Evolutionary conservation across 2,888 invertebrate genomes (phyloP), one percentile per base, ranked within the genome.

Genomic region (Rhaphigaster nebulosa): DNA sequence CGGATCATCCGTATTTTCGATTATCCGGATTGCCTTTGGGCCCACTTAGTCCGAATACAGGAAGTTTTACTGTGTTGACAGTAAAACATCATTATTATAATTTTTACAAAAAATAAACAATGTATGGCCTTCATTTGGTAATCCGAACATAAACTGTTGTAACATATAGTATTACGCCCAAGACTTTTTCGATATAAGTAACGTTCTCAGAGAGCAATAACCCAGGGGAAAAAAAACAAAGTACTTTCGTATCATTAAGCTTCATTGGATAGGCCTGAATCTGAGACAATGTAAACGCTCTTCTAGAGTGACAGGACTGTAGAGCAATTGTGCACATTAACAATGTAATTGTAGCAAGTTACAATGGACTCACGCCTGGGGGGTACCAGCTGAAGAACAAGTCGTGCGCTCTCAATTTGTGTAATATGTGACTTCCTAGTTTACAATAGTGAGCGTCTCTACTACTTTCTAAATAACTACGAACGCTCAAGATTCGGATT

Each of bases 321-420:
- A 38, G 23, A 38, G 38, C 70, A 76, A 76, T 76, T 76, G 70
- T 76, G 6, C 20, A 8, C 38, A 76, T 76, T 76, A 76, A 38
- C 70, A 76, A 76, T 38, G 70, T 76, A 76, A 76, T 76, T 38
- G 70, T 34, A 38, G 20, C 70, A 8, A 76, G 6, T 76, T 76
- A 76, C 70, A 76, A 76, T 38, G 70, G 34, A 56, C 8, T 5
- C 54, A 54, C 5, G 56, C 13, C 20, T 1, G 6, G 70, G 65
- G 6, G 70, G 65, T 18, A 65, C 15, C 29, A 15, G n/a, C 29
- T 70, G 0, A 8, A 34, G 18, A 70, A 38, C 70, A 38, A 1
- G 34, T 76, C 70, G 70, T 76, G 70, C 70, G 38, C 70, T 76
- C 38, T 38, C 38, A 76, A 76, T 76, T 76, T 76, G 70, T 76